Evolutionary conservation across 2,888 invertebrate species (phyloP).

Genomic region (Lissonota sp.): DNA sequence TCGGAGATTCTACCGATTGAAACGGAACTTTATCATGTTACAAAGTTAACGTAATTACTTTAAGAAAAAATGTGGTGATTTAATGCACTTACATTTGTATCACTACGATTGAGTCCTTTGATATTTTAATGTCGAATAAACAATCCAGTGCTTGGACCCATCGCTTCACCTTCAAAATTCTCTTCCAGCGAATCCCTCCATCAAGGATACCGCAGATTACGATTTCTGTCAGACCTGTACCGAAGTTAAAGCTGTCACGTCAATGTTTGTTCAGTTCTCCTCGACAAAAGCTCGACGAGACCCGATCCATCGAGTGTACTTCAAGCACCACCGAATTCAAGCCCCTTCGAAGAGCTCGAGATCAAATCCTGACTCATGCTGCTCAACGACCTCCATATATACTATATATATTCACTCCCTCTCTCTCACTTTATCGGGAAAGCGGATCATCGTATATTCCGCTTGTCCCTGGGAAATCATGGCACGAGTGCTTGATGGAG

Average conservation of each 20-base stretch:
- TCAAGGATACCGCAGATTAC: constrained; percentile 8
- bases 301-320: constrained; percentile 42
- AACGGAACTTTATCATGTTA: no score
- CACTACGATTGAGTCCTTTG: no score
- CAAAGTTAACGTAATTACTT: no score
- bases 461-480: not conserved
- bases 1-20: no score
- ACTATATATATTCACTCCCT: not conserved
- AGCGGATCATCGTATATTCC: constrained; percentile 8
- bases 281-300: constrained; percentile 45
- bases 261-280: constrained; percentile 56
- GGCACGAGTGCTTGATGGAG: not conserved
- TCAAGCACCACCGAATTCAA: constrained; percentile 31
- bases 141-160: no score
- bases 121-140: no score
- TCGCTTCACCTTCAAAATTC: no score
- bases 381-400: constrained; percentile 43
- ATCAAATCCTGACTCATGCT: constrained; percentile 48
- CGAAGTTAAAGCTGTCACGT: constrained; percentile 39
- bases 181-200: not conserved
- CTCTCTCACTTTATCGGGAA: not conserved
- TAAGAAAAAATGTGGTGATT: no score
- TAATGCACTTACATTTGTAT: no score
- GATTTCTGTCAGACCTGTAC: not conserved
- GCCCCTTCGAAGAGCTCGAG: constrained; percentile 42